phyloP scores from a whole-genome alignment of 2,888 invertebrate genomes.

The Ceramica pisi region DNA sequence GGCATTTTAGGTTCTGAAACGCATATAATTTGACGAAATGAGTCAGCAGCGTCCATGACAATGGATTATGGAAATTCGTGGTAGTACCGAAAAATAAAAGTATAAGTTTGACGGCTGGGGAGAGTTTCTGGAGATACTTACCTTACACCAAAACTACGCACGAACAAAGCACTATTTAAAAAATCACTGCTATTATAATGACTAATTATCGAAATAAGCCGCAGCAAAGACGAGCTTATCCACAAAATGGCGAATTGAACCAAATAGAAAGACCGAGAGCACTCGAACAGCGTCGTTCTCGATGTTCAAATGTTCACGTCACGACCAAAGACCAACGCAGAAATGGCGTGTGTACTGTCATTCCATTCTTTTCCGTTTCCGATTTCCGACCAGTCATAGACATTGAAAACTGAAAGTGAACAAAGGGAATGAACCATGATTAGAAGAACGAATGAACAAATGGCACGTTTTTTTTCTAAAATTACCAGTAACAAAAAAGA shows the following conservation, averaged over 20 bases:
- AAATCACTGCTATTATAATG: conserved; percentile 38
- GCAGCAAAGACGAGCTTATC: conserved; percentile 23
- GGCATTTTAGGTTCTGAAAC: conserved; percentile 94
- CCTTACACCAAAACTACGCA: conserved; percentile 68
- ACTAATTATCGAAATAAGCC: conserved; percentile 10
- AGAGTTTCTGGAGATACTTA: conserved; percentile 69
- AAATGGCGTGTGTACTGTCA: conserved; percentile 27
- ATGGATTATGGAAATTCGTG: conserved; percentile 72
- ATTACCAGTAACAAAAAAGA: too few relatives aligned
- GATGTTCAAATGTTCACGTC: conserved; percentile 17
- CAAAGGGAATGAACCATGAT: not conserved
- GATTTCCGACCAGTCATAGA: conserved; percentile 34
- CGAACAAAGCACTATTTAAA: conserved; percentile 60
- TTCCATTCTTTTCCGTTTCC: conserved; percentile 49
- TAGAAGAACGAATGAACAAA: not conserved
- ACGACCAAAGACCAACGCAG: conserved; percentile 8
- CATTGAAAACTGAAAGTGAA: not conserved
- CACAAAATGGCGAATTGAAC: conserved; percentile 64
- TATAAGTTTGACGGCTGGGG: conserved; percentile 35
- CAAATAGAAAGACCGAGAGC: conserved; percentile 42
- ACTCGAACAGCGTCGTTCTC: conserved; percentile 7
- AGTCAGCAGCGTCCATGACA: conserved; percentile 87
- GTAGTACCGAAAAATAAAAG: conserved; percentile 72
- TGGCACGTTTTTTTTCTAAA: too few relatives aligned
- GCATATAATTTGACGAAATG: conserved; percentile 89